A percentile compares a stretch with the other conserved stretches of the same genome.
Conservation (phyloP, 2,113 vertebrate genomes). For the Phocoena phocoena region DNA sequence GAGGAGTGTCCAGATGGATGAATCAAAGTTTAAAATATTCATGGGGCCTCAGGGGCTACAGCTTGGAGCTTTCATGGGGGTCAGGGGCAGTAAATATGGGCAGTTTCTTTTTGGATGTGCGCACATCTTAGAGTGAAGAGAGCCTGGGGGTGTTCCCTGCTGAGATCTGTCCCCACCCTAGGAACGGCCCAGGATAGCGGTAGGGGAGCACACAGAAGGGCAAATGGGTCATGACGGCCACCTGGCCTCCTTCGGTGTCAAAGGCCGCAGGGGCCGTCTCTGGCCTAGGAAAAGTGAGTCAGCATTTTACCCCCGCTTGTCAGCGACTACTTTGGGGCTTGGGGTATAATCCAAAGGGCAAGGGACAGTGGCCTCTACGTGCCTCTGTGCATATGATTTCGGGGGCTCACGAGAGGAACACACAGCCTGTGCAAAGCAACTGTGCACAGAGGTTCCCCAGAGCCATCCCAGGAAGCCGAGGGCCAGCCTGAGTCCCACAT, state of each 20-base stretch:
- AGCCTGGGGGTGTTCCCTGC: not conserved
- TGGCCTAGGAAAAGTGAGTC: too few relatives aligned
- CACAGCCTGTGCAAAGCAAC: not conserved
- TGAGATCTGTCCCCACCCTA: too few relatives aligned
- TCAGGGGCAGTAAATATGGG: not conserved
- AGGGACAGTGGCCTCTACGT: not conserved
- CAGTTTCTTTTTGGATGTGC: not conserved
- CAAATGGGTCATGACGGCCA: not conserved
- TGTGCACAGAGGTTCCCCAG: not conserved
- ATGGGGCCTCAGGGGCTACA: not conserved
- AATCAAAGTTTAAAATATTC: not conserved
- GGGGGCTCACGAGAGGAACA: accelerated
- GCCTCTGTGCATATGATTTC: not conserved
- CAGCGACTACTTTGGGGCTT: not conserved
- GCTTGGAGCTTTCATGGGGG: not conserved
- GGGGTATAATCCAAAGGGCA: not conserved
- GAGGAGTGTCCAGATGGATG: not conserved
- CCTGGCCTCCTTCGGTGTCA: not conserved
- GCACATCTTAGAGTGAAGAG: not conserved
- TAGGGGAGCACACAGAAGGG: not conserved
- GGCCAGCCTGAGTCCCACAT: too few relatives aligned
- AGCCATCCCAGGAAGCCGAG: not conserved
- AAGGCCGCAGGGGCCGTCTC: not conserved
- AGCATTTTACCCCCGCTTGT: not conserved
- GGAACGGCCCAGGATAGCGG: not conserved